These are phyloP conservation scores for Bombyx huttoni DNA, from an alignment of 2,888 invertebrate species.

Conservation along the genomic window DNA sequence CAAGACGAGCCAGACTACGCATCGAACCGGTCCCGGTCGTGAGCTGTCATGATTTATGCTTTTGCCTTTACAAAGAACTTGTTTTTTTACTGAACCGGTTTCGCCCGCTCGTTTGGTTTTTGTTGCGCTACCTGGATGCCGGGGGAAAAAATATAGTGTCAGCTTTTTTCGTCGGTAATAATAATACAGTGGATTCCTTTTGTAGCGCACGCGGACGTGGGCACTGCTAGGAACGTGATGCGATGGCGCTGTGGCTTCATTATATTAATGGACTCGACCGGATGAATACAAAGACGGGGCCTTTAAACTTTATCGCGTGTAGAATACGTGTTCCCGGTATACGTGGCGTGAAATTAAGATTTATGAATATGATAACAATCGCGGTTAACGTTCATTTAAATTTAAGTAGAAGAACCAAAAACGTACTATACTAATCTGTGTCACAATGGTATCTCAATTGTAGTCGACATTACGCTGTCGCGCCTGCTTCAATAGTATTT, in stretches of 20 bases:
- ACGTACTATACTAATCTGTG: not conserved
- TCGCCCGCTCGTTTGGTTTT: slow-evolving; percentile 36
- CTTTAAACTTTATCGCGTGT: slow-evolving; percentile 55
- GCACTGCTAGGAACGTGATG: slow-evolving; percentile 52
- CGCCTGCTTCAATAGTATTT: not conserved
- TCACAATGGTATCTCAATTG: not conserved
- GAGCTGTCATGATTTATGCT: slow-evolving; percentile 66
- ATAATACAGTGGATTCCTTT: slow-evolving; percentile 68
- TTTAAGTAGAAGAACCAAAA: slow-evolving; percentile 1
- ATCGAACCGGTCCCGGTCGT: slow-evolving; percentile 51
- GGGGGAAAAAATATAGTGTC: slow-evolving; percentile 54
- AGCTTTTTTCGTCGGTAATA: slow-evolving; percentile 57
- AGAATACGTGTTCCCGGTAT: slow-evolving; percentile 39
- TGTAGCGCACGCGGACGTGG: slow-evolving; percentile 64
- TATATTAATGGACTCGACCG: slow-evolving; percentile 65
- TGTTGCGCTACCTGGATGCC: slow-evolving; percentile 62
- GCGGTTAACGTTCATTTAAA: slow-evolving; percentile 4
- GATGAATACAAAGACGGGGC: slow-evolving; percentile 63
- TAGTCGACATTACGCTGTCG: not conserved
- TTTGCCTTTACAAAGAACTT: slow-evolving; percentile 45
- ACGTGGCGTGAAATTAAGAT: slow-evolving; percentile 41
- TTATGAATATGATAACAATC: slow-evolving; percentile 20
- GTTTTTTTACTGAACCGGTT: slow-evolving; percentile 54
- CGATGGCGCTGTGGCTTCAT: slow-evolving; percentile 60
- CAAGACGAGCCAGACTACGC: slow-evolving; percentile 36